phyloP scores from a whole-genome alignment of 2,888 invertebrate genomes.

The Drosophila phalerata region DNA sequence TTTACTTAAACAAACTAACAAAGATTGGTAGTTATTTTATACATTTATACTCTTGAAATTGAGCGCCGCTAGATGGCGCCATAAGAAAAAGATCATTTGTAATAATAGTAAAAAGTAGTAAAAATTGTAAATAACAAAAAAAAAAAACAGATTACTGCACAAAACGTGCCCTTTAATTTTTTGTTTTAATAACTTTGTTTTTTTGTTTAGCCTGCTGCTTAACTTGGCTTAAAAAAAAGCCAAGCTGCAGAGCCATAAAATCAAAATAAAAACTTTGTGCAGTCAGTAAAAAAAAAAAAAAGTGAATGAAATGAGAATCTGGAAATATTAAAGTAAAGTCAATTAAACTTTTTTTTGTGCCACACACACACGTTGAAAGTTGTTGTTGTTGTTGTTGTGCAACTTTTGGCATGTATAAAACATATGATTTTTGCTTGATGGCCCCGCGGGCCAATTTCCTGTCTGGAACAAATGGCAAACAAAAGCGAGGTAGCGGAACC shows the following conservation, averaged over 20 bases:
- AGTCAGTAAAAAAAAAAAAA: constrained; percentile 3
- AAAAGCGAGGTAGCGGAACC: constrained; percentile 16
- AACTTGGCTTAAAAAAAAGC: constrained; percentile 41
- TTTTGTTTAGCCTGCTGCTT: constrained; percentile 10
- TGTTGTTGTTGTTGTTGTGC: constrained; percentile 10
- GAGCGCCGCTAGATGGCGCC: constrained; percentile 10
- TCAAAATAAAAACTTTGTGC: constrained; percentile 72
- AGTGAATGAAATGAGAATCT: constrained; percentile 32
- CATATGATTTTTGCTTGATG: constrained; percentile 80
- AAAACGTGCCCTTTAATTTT: constrained; percentile 13
- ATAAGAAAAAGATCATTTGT: constrained; percentile 20
- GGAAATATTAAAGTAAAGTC: constrained; percentile 72
- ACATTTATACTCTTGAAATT: background rate
- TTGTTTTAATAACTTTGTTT: constrained; percentile 37
- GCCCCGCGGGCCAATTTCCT: constrained; percentile 78
- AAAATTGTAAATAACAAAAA: constrained; percentile 10
- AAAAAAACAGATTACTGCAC: constrained; percentile 6
- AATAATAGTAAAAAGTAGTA: constrained; percentile 29
- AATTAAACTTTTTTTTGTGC: constrained; percentile 67
- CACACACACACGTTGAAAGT: constrained; percentile 3
- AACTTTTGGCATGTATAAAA: constrained; percentile 73
- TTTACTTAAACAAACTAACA: constrained; percentile 13
- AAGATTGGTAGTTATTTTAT: background rate
- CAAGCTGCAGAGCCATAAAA: constrained; percentile 66
- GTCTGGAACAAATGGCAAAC: constrained; percentile 71